A percentile compares a stretch with the other conserved stretches of the same genome.
Evolutionary conservation across 1,140 invertebrate species (phyloP).

Genomic region (Euwallacea similis): DNA sequence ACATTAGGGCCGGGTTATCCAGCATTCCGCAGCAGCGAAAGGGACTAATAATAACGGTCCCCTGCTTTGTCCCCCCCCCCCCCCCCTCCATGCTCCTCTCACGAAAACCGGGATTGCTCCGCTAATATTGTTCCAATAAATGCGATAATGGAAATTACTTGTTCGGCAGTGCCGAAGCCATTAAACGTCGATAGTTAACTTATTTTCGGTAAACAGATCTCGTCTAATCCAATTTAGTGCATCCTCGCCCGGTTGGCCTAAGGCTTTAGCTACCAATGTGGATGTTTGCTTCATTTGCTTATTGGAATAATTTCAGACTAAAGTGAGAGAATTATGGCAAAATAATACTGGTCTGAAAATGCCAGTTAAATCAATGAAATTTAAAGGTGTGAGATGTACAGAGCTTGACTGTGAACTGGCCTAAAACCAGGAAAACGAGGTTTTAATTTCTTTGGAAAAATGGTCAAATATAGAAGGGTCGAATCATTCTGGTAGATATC

Average conservation of each 20-base stretch:
- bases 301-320: too few species aligned
- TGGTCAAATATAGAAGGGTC: too few species aligned
- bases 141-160: constrained; percentile 19
- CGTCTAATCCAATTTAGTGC: constrained; percentile 5
- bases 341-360: too few species aligned
- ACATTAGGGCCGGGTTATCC: too few species aligned
- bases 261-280: not conserved
- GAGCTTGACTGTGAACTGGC: too few species aligned
- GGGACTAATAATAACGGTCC: not conserved
- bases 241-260: not conserved
- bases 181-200: constrained; percentile 24
- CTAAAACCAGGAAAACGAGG: too few species aligned
- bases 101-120: constrained; percentile 1
- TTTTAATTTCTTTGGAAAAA: too few species aligned
- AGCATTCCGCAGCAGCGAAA: not conserved
- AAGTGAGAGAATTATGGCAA: too few species aligned
- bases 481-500: too few species aligned
- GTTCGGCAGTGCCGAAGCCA: constrained; percentile 9
- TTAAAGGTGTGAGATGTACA: too few species aligned
- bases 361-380: too few species aligned
- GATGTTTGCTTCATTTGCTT: not conserved
- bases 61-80: not conserved
- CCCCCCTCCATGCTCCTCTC: too few species aligned
- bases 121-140: constrained; percentile 21
- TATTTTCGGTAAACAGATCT: constrained; percentile 21